A percentile compares a stretch with the other conserved stretches of the same genome.
Conservation (phyloP, 92 coral and sea anemone genomes). For the Zoanthus sociatus region DNA sequence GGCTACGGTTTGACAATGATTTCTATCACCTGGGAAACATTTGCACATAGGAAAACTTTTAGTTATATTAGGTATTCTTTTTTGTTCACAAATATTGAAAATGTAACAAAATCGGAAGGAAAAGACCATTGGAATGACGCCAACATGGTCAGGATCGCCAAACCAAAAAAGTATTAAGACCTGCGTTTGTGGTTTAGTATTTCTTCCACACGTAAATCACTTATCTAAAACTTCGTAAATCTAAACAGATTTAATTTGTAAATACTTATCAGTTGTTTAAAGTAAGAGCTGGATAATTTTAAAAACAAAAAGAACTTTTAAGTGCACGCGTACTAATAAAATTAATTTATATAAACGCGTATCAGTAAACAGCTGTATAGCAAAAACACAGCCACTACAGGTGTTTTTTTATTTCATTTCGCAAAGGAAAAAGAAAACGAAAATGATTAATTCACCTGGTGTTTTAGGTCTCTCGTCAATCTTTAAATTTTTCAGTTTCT, state of each 20-base stretch:
- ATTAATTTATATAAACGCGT: background rate
- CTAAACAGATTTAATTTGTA: background rate
- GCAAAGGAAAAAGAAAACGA: background rate
- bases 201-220: too few species aligned
- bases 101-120: too few species aligned
- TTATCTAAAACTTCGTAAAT: background rate
- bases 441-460: slow-evolving; percentile 74
- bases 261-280: background rate
- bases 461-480: slow-evolving; percentile 84
- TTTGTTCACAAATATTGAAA: too few species aligned
- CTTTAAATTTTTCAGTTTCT: slow-evolving; percentile 54
- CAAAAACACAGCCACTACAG: background rate
- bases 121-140: too few species aligned
- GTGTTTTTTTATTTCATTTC: background rate
- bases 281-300: background rate
- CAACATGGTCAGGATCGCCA: too few species aligned
- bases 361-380: background rate
- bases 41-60: too few species aligned
- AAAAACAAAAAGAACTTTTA: background rate
- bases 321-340: background rate
- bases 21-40: too few species aligned
- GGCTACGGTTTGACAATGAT: too few species aligned
- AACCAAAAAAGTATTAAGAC: too few species aligned
- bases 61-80: too few species aligned
- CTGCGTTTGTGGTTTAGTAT: too few species aligned